Percentiles rank a stretch among this genome's conserved stretches.
Conservation (phyloP, 2,888 invertebrate genomes). For the Habrosyne pyritoides region DNA sequence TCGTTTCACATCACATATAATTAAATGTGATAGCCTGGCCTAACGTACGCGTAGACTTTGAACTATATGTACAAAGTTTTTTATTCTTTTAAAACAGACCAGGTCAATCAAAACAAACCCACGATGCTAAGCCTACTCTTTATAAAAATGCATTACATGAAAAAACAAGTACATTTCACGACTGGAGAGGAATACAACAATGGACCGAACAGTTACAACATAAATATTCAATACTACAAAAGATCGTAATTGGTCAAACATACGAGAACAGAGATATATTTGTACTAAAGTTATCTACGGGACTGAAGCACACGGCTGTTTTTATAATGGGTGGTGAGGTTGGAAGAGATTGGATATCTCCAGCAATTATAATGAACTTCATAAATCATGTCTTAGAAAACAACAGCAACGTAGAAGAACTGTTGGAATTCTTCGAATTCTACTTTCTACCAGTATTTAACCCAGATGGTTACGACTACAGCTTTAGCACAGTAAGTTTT, state of each 20-base stretch:
- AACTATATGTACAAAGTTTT: background rate
- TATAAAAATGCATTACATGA: conserved; percentile 11
- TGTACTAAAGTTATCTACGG: conserved; percentile 52
- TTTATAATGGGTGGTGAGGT: conserved; percentile 69
- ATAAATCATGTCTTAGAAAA: conserved; percentile 43
- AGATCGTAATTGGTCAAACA: conserved; percentile 54
- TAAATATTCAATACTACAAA: conserved; percentile 36
- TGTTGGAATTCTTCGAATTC: conserved; percentile 53
- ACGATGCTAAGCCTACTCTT: background rate
- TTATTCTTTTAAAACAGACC: background rate
- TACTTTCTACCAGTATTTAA: conserved; percentile 70
- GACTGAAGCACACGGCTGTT: conserved; percentile 44
- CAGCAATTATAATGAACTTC: conserved; percentile 57
- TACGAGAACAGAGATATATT: conserved; percentile 59
- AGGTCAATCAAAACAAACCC: background rate
- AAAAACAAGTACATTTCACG: conserved; percentile 34
- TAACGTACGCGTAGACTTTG: no score
- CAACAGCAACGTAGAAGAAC: conserved; percentile 21
- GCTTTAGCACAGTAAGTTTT: conserved; percentile 47
- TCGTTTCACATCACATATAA: no score
- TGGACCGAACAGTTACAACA: conserved; percentile 46
- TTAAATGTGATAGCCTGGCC: no score
- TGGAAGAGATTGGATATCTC: conserved; percentile 66
- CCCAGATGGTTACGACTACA: conserved; percentile 71
- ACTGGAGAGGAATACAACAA: conserved; percentile 39